These are phyloP conservation scores for Tricholauxania praeusta DNA, from an alignment of 2,888 invertebrate genomes.

Conservation along the genomic window DNA sequence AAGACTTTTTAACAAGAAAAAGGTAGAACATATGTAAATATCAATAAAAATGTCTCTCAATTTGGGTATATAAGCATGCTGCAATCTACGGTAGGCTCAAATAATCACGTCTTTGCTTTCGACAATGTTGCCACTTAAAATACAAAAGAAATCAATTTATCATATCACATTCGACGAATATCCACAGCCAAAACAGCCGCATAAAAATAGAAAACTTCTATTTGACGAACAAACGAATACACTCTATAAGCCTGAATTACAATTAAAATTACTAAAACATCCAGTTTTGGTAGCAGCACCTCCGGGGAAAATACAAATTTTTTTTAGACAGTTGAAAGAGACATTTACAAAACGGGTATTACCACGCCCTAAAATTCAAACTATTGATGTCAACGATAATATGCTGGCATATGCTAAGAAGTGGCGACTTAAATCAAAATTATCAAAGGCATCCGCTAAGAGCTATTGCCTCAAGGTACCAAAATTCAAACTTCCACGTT, in stretches of 20 bases:
- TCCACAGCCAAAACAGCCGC: constrained; percentile 24
- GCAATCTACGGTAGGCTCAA: neutral
- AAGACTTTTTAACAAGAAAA: constrained; percentile 3
- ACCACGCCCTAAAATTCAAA: neutral
- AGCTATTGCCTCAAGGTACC: too few relatives aligned
- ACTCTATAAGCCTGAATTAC: constrained; percentile 23
- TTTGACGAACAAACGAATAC: constrained; percentile 6
- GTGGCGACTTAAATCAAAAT: neutral
- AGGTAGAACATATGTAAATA: neutral
- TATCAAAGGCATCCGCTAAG: neutral
- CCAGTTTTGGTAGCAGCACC: constrained; percentile 35
- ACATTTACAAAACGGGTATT: constrained; percentile 28
- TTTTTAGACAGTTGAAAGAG: neutral
- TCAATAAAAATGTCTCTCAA: neutral
- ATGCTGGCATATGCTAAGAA: neutral
- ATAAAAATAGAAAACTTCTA: neutral
- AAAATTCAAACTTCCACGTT: constrained; percentile 26
- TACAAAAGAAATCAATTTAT: neutral
- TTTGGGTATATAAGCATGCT: constrained; percentile 16
- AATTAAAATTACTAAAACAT: constrained; percentile 43
- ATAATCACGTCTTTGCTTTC: neutral
- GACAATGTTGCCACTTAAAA: neutral
- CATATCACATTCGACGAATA: constrained; percentile 37
- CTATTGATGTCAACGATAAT: neutral
- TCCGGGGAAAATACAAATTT: neutral